A percentile compares a stretch with the other conserved stretches of the same genome.
Evolutionary conservation across 1,140 invertebrate genomes (phyloP).

Genomic region (Sycobia sp.): DNA sequence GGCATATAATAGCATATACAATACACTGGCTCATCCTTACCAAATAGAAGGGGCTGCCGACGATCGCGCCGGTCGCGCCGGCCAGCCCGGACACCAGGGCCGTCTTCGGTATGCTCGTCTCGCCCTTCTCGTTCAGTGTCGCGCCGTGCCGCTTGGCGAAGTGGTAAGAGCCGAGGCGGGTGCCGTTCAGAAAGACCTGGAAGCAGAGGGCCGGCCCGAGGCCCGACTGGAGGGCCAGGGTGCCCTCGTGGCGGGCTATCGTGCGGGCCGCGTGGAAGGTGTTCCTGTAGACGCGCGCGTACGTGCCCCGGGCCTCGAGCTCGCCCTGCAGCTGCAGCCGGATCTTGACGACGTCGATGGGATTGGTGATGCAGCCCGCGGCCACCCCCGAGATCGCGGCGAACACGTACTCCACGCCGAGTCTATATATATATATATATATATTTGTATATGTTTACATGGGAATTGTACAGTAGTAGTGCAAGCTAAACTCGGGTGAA

Average conservation of each 20-base stretch:
- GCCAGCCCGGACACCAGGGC: slow-evolving; percentile 73
- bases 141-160: slow-evolving; percentile 73
- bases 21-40: no score
- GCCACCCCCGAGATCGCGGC: slow-evolving; percentile 69
- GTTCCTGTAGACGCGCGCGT: slow-evolving; percentile 68
- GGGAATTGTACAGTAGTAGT: no score
- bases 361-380: slow-evolving; percentile 73
- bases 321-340: slow-evolving; percentile 90
- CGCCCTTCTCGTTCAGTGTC: slow-evolving; percentile 72
- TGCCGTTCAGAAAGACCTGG: slow-evolving; percentile 74
- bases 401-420: slow-evolving; percentile 65
- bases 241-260: slow-evolving; percentile 70
- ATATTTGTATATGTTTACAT: no score
- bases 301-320: slow-evolving; percentile 71
- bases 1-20: no score
- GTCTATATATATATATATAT: no score
- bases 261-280: slow-evolving; percentile 72
- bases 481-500: background rate
- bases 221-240: slow-evolving; percentile 83
- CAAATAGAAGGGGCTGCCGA: slow-evolving; percentile 83
- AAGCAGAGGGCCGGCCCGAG: slow-evolving; percentile 80
- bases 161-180: slow-evolving; percentile 78
- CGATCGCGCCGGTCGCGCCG: slow-evolving; percentile 75
- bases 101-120: slow-evolving; percentile 71
- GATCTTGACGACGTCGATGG: slow-evolving; percentile 88